Percentiles rank a stretch among this genome's conserved stretches.
Evolutionary conservation across 2,797 vertebrate species (phyloP).

Genomic region (Rhabdophis nuchalis): DNA sequence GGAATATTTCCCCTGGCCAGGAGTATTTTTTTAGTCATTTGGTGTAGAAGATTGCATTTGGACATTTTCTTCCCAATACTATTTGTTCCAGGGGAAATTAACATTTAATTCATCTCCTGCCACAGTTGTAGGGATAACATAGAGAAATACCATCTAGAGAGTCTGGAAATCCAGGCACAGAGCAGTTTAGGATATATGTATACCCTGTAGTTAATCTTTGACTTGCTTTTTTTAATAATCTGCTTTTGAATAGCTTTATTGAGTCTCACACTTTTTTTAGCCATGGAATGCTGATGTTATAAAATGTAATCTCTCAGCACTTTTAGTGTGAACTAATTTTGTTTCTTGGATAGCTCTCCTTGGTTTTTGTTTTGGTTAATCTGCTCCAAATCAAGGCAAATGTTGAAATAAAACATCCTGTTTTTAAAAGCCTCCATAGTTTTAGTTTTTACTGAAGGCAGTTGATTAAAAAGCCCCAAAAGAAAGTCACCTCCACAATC

Average conservation of each 20-base stretch:
- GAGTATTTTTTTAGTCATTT: not conserved
- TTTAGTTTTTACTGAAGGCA: not conserved
- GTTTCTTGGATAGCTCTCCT: not conserved
- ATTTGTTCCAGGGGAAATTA: not conserved
- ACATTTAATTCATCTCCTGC: not conserved
- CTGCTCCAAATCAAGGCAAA: not conserved
- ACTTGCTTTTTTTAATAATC: not conserved
- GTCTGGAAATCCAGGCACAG: not conserved
- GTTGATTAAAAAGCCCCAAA: not conserved
- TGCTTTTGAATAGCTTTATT: not conserved
- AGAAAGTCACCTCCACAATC: not conserved
- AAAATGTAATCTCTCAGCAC: conserved; percentile 11
- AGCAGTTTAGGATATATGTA: not conserved
- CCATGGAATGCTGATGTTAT: not conserved
- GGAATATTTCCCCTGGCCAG: not conserved
- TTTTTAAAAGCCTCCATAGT: not conserved
- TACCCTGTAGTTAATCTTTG: not conserved
- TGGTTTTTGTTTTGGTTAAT: conserved; percentile 3
- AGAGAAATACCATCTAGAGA: not conserved
- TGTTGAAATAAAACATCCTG: not conserved
- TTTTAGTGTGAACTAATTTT: not conserved
- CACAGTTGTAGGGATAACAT: not conserved
- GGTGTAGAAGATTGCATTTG: not conserved
- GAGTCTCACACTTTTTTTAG: not conserved
- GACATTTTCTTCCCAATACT: not conserved